Base-by-base conservation (phyloP, 2,113 vertebrate species). In the Dasyornis broadbenti region DNA sequence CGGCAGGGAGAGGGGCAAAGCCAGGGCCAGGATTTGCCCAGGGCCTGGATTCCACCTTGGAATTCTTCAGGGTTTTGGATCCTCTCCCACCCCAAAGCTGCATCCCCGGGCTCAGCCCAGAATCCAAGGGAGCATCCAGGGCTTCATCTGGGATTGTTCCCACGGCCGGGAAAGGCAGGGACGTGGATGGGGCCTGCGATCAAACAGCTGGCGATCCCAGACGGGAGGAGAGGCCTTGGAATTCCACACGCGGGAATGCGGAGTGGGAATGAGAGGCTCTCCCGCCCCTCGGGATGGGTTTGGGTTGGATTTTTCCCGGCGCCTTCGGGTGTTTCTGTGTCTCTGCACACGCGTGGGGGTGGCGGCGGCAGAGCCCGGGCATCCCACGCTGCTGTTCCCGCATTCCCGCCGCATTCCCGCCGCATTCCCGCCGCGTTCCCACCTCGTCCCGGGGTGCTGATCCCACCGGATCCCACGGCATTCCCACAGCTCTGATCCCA, bases 241-340 rank as follows among this genome's bases (percentile, higher is more conserved):
- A 23, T 14, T 20, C 59, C 45, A 0, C 26, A 0, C 26, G 6
- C 0, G 42, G 77, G 12, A 18, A n/a, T 0, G 33, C 6, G n/a
- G 56, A 61, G 9, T 2, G 15, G 50, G 49, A 66, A 27, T 1
- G 1, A 26, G 45, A 21, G 20, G 54, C 27, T 54, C 27, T 56
- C 37, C 60, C 2, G 3, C 28, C 54, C 35, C 47, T 40, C 7
- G 22, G 54, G 50, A 9, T 3, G 23, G 59, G 15, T 77, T 65
- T 5, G 5, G 65, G 31, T 76, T 61, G 75, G 26, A 9, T 76
- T 86, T 73, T 59, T 49, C 86, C 59, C 73, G 28, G 31, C 2
- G 19, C 2, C 28, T 15, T 47, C 3, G 27, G 9, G 15, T 16
- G 70, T 57, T 14, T 7, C 52, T 65, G 50, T 65, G 40, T 22